A percentile compares a stretch with the other conserved stretches of the same genome.
Evolutionary conservation across 2,888 invertebrate species (phyloP).

Genomic region (Bembecia ichneumoniformis): DNA sequence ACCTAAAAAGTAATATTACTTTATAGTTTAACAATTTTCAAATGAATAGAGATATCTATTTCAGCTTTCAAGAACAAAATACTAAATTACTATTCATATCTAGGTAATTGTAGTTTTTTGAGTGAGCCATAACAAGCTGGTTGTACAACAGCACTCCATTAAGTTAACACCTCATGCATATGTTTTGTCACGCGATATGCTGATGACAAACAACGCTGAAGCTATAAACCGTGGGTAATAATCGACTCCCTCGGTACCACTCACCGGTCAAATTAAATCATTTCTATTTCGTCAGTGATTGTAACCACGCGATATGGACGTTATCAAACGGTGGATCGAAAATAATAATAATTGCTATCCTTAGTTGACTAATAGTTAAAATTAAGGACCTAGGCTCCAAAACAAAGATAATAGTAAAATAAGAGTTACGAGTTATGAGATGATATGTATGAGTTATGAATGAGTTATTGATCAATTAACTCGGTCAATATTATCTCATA

Average conservation of each 20-base stretch:
- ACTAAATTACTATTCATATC: too few species aligned
- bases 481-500: too few species aligned
- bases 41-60: too few species aligned
- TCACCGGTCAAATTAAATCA: constrained; percentile 59
- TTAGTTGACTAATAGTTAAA: too few species aligned
- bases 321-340: constrained; percentile 29
- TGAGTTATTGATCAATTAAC: too few species aligned
- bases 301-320: constrained; percentile 46
- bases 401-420: too few species aligned
- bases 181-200: constrained; percentile 46
- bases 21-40: too few species aligned
- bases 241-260: constrained; percentile 37
- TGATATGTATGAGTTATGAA: too few species aligned
- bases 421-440: too few species aligned
- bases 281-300: constrained; percentile 56
- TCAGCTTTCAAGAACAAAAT: too few species aligned
- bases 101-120: neutral
- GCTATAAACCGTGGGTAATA: constrained; percentile 7
- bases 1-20: too few species aligned
- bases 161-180: constrained; percentile 44
- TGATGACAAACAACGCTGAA: constrained; percentile 30
- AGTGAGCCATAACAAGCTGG: constrained; percentile 17
- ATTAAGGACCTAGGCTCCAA: too few species aligned
- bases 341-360: neutral
- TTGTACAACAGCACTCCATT: constrained; percentile 53